Percentiles rank a stretch among this genome's conserved stretches.
Evolutionary conservation across 2,113 vertebrate species (phyloP).

Genomic region (Callospermophilus lateralis): DNA sequence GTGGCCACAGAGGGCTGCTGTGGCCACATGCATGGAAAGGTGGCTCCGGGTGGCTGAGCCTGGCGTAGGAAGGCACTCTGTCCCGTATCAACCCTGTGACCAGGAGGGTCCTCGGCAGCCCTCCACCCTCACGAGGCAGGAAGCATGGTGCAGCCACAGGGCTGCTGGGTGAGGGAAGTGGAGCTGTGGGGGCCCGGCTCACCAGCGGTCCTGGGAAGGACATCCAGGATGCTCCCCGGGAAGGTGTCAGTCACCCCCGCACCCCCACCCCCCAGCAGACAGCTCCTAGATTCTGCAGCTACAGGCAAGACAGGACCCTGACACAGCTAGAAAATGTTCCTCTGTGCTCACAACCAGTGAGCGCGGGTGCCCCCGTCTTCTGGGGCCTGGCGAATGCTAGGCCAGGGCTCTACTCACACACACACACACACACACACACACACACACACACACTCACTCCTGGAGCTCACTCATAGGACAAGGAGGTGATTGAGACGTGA

Average conservation of each 20-base stretch:
- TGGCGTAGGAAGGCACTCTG: background rate
- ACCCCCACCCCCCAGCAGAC: no score
- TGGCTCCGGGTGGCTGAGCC: background rate
- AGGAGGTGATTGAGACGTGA: fast-evolving
- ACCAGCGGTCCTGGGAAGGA: background rate
- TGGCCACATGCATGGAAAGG: fast-evolving
- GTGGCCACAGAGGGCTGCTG: background rate
- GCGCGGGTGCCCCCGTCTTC: background rate
- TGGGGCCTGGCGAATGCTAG: background rate
- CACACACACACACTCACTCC: background rate
- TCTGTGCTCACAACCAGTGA: background rate
- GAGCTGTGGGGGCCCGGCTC: background rate
- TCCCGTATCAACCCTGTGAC: background rate
- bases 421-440: background rate
- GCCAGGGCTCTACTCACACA: background rate
- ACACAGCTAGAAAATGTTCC: background rate
- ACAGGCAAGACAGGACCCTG: background rate
- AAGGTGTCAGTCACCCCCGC: background rate
- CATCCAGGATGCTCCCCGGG: fast-evolving
- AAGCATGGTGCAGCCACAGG: background rate
- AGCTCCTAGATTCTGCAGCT: background rate
- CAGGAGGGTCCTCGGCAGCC: background rate
- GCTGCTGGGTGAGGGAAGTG: no score
- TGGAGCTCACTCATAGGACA: background rate
- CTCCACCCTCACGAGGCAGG: background rate